Base-by-base conservation (phyloP, 2,113 vertebrate genomes). In the Chionodraco myersi region DNA sequence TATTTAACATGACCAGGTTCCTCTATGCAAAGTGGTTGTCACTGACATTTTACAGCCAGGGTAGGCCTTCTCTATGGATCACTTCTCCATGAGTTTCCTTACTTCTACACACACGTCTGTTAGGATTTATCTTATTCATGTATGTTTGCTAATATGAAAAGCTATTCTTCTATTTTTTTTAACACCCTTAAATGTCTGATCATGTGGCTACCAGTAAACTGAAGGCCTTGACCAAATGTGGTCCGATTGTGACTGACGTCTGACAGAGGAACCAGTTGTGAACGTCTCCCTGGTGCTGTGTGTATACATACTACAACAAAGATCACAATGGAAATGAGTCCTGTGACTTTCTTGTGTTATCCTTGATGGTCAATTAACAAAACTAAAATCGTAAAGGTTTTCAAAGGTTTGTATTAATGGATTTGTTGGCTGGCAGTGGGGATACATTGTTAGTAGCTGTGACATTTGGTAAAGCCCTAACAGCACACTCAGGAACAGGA, bases 11-110 rank as follows among this genome's bases (percentile, higher is more conserved):
- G 15, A 30, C 54, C 54, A 61, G 69, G 59, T 73, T 79, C 68
- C 70, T 73, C 9, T 79, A 86, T 83, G 80, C 72, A 87, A 89
- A 90, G 52, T 0, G 30, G 16, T 26, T 26, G 18, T n/a, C 14
- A 57, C 47, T 16, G 12, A 68, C 49, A 11, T 58, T 13, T 48
- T 6, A 48, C 3, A 30, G 1, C 5, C 23, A 62, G 1, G 49
- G 16, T 34, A 15, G 14, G 13, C 5, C 53, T 79, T 16, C 23
- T 56, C 1, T 59, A 30, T 61, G 2, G 18, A 14, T 58, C 41
- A 16, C 15, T 23, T 65, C 2, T 49, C 6, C 30, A 5, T 14
- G 51, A 1, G 0, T 53, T 6, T 23, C 13, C 36, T 23, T 13
- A 11, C 63, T 6, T 62, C 3, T 10, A 60, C 23, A 67, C 41